phyloP scores from a whole-genome alignment of 1,140 invertebrate genomes.

The Eciton burchellii region DNA sequence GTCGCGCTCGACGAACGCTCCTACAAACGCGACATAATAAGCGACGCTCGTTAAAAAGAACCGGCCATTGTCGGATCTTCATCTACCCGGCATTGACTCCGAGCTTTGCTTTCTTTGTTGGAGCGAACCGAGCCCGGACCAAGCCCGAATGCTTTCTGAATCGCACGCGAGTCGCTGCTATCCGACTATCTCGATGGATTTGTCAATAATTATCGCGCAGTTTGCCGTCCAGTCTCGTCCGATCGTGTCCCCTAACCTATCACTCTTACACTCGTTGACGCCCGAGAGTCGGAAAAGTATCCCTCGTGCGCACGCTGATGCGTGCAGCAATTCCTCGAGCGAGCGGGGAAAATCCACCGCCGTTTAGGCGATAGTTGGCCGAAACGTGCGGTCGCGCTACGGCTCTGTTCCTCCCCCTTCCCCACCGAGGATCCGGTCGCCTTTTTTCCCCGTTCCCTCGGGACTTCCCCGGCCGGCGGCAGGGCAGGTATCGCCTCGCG shows the following conservation, averaged over 20 bases:
- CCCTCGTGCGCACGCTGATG: no score
- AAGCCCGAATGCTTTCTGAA: slow-evolving; percentile 12
- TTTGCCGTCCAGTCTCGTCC: no score
- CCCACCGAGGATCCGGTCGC: slow-evolving; percentile 22
- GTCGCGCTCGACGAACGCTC: slow-evolving; percentile 33
- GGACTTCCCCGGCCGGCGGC: slow-evolving; percentile 38
- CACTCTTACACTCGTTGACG: no score
- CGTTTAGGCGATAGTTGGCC: slow-evolving; percentile 44
- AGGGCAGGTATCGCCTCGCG: slow-evolving; percentile 51
- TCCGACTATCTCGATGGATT: neutral
- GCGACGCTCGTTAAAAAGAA: slow-evolving; percentile 60
- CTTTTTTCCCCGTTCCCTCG: slow-evolving; percentile 48
- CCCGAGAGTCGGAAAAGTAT: no score
- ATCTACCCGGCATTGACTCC: slow-evolving; percentile 44
- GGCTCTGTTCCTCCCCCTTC: slow-evolving; percentile 45
- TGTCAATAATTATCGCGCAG: neutral
- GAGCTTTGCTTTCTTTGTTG: slow-evolving; percentile 41
- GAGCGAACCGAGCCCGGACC: neutral
- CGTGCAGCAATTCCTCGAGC: no score
- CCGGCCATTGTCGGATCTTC: slow-evolving; percentile 52
- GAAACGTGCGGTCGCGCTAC: slow-evolving; percentile 32
- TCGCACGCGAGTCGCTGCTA: neutral
- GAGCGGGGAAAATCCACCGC: slow-evolving; percentile 54
- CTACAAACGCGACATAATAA: slow-evolving; percentile 60
- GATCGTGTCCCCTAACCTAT: neutral